Percentiles rank a stretch among this genome's conserved stretches.
phyloP scores from a whole-genome alignment of 35 echinoderm and acorn worm genomes.

The Eucidaris tribuloides region DNA sequence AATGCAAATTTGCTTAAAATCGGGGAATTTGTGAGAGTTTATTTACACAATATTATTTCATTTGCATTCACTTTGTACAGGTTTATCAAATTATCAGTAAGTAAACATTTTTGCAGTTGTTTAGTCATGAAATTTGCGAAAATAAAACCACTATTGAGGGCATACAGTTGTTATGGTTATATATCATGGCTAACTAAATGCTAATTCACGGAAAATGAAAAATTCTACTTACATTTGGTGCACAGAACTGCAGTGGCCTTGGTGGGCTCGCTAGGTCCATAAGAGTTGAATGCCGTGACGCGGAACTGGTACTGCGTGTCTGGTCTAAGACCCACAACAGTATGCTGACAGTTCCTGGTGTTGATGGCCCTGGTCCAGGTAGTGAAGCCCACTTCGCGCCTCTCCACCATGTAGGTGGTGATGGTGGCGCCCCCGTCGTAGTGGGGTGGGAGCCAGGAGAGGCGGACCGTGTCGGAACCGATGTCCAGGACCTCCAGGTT shows the following conservation, averaged over 20 bases:
- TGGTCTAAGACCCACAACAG: slow-evolving; percentile 69
- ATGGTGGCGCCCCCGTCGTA: slow-evolving; percentile 84
- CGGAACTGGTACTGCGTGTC: slow-evolving; percentile 94
- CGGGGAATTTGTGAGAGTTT: too few species aligned
- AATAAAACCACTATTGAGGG: too few species aligned
- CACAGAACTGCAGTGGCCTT: slow-evolving; percentile 29
- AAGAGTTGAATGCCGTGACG: slow-evolving; percentile 72
- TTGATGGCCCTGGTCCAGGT: slow-evolving; percentile 75
- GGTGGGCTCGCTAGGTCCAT: slow-evolving; percentile 81
- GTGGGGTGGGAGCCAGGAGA: slow-evolving; percentile 90
- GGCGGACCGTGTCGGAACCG: slow-evolving; percentile 70
- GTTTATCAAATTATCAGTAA: too few species aligned
- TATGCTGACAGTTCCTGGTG: slow-evolving; percentile 74
- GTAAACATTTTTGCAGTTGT: too few species aligned
- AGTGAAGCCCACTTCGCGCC: slow-evolving; percentile 42
- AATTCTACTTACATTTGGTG: slow-evolving; percentile 81
- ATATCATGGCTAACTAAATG: too few species aligned
- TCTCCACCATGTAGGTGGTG: slow-evolving; percentile 86
- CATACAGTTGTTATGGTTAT: too few species aligned
- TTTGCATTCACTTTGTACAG: too few species aligned
- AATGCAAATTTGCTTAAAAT: too few species aligned
- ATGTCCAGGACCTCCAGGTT: slow-evolving; percentile 83
- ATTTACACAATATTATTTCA: too few species aligned
- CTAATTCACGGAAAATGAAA: neutral
- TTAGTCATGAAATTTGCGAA: too few species aligned